Base-by-base conservation (phyloP, 2,113 vertebrate species). In the Tachycineta bicolor region DNA sequence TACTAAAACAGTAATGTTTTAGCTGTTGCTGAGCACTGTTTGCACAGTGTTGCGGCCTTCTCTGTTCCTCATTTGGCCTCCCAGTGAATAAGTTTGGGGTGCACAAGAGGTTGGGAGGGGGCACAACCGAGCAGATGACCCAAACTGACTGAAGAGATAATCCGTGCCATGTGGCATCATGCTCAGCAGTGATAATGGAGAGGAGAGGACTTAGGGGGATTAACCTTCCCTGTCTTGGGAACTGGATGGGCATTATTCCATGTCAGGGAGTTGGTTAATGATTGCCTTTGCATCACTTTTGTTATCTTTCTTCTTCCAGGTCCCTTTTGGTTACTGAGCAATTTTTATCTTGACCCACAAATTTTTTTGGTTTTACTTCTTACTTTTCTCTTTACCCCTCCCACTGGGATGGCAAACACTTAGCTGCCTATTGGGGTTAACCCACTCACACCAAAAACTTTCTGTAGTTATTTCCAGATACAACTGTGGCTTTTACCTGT, bases 121-220 rank as follows among this genome's bases (percentile, higher is more conserved):
- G 24, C 39, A 31, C 19, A 34, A 1, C 19, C 2, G 5, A 46
- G 23, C 67, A 52, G 29, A 12, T 79, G 56, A 24, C 34, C 33
- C 46, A 55, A 5, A 50, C 12, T 69, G 60, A 18, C 37, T 4
- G 3, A 69, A 70, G 62, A 50, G 14, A 17, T 34, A 8, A n/a
- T 47, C 18, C 1, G 0, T 70, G 71, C 25, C 19, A 2, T 26
- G 26, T 49, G 50, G 18, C 2, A 2, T 64, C 39, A 13, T 10
- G 22, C 22, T 89, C 62, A 70, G 50, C 50, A 82, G 3, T 65
- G 33, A n/a, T 26, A 56, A 37, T 5, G 33, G 37, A 56, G 62
- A 47, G 33, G 22, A 69, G 29, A 12, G 7, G 19, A 10, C 5
- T 37, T 43, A 10, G 11, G 23, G 29, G 18, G 9, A 31, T 41